phyloP scores from a whole-genome alignment of 2,797 vertebrate species.

The Pantherophis alleghaniensis region DNA sequence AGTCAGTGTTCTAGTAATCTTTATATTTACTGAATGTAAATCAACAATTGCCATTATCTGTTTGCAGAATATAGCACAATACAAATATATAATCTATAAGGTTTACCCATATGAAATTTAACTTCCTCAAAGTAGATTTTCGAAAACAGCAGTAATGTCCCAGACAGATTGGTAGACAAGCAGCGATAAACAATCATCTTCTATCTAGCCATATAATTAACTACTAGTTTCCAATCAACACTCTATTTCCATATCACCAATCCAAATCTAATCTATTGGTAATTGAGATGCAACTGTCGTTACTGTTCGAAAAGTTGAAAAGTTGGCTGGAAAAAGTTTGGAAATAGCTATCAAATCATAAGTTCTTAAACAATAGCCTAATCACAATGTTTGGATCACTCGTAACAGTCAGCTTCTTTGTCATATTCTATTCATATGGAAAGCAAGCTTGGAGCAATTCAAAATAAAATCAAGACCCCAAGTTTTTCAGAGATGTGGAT shows the following conservation, averaged over 20 bases:
- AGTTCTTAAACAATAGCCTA: background rate
- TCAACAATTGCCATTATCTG: background rate
- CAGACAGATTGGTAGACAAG: background rate
- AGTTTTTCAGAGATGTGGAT: background rate
- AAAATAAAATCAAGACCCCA: background rate
- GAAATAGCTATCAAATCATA: background rate
- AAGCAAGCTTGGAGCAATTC: background rate
- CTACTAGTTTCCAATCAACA: background rate
- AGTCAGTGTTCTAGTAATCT: background rate
- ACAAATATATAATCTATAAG: background rate
- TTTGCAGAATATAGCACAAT: background rate
- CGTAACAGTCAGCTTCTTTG: background rate
- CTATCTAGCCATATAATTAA: background rate
- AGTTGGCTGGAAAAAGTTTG: background rate
- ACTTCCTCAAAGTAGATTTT: background rate
- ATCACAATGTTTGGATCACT: background rate
- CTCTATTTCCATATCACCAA: background rate
- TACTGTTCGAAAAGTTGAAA: background rate
- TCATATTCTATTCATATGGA: background rate
- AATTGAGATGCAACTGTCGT: background rate
- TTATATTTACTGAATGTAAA: background rate
- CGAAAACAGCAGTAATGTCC: background rate
- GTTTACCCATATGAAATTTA: background rate
- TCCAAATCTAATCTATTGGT: background rate
- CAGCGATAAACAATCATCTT: background rate